Evolutionary conservation across 2,113 vertebrate genomes (phyloP).

Genomic region (Rhinolophus ferrumequinum): DNA sequence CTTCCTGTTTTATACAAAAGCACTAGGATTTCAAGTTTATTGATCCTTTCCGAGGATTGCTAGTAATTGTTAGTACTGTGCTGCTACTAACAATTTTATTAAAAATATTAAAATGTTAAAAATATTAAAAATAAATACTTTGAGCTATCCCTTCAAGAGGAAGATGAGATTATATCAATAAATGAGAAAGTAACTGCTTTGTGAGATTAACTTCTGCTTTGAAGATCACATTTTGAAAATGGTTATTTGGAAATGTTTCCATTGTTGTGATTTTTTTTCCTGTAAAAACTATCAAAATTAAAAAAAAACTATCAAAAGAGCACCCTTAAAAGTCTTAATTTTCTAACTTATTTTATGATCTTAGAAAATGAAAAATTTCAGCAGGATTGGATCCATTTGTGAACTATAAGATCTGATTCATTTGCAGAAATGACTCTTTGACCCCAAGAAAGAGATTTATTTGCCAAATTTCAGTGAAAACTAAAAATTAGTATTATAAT

Average conservation of each 20-base stretch:
- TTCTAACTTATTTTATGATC: not conserved
- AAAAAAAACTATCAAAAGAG: not conserved
- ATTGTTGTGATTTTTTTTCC: conserved; percentile 30
- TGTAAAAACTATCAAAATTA: not conserved
- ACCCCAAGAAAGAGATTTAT: not conserved
- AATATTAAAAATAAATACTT: conserved; percentile 9
- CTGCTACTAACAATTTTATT: not conserved
- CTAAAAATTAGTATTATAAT: conserved; percentile 18
- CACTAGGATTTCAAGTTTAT: not conserved
- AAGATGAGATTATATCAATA: not conserved
- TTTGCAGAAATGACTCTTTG: not conserved
- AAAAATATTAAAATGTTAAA: not conserved
- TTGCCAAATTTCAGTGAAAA: conserved; percentile 40
- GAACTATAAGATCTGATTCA: not conserved
- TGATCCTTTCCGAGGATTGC: not conserved
- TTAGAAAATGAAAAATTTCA: conserved; percentile 31
- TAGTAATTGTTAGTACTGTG: not conserved
- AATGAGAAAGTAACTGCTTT: conserved; percentile 36
- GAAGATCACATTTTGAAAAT: conserved; percentile 42
- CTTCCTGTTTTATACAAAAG: conserved; percentile 11
- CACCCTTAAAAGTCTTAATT: not conserved
- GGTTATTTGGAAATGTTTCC: not conserved
- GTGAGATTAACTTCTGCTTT: conserved; percentile 27
- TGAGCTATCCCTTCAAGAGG: not conserved
- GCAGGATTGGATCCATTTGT: not conserved